These are phyloP conservation scores for Plecotus auritus DNA, from an alignment of 2,113 vertebrate genomes.

Conservation along the genomic window DNA sequence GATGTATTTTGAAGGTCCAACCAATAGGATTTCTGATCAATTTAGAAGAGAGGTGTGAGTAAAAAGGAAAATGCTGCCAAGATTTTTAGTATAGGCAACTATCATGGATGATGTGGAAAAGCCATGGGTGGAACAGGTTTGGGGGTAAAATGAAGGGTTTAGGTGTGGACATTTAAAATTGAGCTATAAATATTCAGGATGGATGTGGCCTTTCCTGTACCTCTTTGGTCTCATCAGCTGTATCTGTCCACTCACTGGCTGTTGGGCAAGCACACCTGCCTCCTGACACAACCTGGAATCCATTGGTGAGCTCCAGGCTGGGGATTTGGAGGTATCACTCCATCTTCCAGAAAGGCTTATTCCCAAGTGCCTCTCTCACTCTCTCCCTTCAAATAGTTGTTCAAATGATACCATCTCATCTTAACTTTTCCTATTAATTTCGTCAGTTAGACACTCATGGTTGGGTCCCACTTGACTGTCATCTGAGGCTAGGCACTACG, in stretches of 20 bases:
- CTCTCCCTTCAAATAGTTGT: not conserved
- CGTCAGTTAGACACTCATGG: no score
- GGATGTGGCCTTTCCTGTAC: no score
- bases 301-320: rapidly evolving
- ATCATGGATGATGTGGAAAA: rapidly evolving
- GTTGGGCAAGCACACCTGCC: rapidly evolving
- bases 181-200: rapidly evolving
- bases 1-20: rapidly evolving
- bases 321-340: rapidly evolving
- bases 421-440: rapidly evolving
- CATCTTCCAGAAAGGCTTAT: not conserved
- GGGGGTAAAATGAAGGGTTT: rapidly evolving
- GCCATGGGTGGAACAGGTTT: rapidly evolving
- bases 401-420: no score
- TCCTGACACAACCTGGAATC: rapidly evolving
- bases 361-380: no score
- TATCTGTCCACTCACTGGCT: no score
- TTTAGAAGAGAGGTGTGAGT: rapidly evolving
- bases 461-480: no score
- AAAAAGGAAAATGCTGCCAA: not conserved
- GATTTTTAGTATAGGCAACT: rapidly evolving
- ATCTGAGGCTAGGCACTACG: rapidly evolving
- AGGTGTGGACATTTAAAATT: not conserved
- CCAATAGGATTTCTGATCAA: rapidly evolving
- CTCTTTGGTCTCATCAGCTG: rapidly evolving